Evolutionary conservation across 2,797 vertebrate genomes (phyloP), one percentile per base, ranked within the genome.

Genomic region (Capromys pilorides): DNA sequence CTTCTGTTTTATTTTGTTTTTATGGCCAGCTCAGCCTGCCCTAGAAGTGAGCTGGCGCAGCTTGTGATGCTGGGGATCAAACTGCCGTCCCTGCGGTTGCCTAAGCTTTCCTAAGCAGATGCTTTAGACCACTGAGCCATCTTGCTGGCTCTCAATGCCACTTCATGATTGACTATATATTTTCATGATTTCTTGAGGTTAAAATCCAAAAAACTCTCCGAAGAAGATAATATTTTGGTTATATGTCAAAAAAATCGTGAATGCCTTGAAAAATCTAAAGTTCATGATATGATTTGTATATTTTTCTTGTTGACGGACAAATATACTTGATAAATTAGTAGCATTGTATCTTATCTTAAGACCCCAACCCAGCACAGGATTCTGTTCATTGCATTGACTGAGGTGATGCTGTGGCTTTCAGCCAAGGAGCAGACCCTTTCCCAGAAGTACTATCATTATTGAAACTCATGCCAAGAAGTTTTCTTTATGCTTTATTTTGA

Each of bases 381-480:
- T 88, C 39, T 93, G 18, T 79, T 57, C 71, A 26, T 66, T 26
- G 49, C 88, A 62, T 77, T 88, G 49, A 45, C n/a, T 57, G 21
- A 64, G 57, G 26, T 64, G 80, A 80, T 49, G n/a, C 33, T 79
- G 41, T 33, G 90, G 78, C 26, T 88, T 92, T 95, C 51, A 66
- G 89, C 77, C 54, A 82, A 90, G 82, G 45, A 61, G 84, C 88
- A 91, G 33, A 71, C 51, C 86, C 49, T 64, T 95, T 96, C 89
- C 89, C 91, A 91, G 95, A 94, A 94, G 54, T 61, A 93, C 49
- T 95, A 89, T 88, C 96, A 88, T 96, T 91, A 59, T 22, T 93
- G 79, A 97, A 96, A 78, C 39, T 88, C 62, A 31, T 93, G 83
- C 95, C 95, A 94, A 93, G 78, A 16, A 57, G 87, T 83, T 92